Evolutionary conservation across 2,888 invertebrate species (phyloP).

Genomic region (Tanytarsus gracilentus): DNA sequence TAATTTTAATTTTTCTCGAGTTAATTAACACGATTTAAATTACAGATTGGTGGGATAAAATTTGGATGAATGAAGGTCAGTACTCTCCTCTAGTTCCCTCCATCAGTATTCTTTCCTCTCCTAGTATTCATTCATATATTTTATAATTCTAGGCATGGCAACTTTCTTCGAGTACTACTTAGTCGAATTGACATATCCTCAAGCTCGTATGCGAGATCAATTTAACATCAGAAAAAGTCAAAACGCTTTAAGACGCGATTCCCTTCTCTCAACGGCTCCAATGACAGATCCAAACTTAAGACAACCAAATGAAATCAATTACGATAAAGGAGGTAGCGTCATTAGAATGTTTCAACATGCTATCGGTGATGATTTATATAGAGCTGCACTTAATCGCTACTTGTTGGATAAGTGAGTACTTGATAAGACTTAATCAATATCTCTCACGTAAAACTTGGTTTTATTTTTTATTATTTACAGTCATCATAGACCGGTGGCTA

Average conservation of each 20-base stretch:
- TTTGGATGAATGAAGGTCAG: slow-evolving; percentile 15
- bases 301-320: not conserved
- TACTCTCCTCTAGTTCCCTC: too few relatives aligned
- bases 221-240: not conserved
- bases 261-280: not conserved
- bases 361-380: slow-evolving; percentile 3
- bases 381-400: not conserved
- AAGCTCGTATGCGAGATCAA: not conserved
- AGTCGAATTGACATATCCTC: not conserved
- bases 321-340: slow-evolving; percentile 16
- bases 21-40: too few relatives aligned
- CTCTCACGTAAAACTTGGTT: too few relatives aligned
- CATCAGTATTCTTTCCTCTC: too few relatives aligned
- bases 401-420: not conserved
- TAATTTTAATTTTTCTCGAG: not conserved
- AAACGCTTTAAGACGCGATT: not conserved
- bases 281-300: not conserved
- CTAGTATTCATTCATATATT: too few relatives aligned
- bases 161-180: slow-evolving; percentile 6
- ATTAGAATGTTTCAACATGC: slow-evolving; percentile 14
- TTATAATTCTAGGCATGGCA: too few relatives aligned
- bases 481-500: slow-evolving; percentile 2
- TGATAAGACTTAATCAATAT: too few relatives aligned
- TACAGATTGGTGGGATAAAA: slow-evolving; percentile 8
- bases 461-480: too few relatives aligned